Base-by-base conservation (phyloP, 2,888 invertebrate genomes). In the Mimachlamys varia region DNA sequence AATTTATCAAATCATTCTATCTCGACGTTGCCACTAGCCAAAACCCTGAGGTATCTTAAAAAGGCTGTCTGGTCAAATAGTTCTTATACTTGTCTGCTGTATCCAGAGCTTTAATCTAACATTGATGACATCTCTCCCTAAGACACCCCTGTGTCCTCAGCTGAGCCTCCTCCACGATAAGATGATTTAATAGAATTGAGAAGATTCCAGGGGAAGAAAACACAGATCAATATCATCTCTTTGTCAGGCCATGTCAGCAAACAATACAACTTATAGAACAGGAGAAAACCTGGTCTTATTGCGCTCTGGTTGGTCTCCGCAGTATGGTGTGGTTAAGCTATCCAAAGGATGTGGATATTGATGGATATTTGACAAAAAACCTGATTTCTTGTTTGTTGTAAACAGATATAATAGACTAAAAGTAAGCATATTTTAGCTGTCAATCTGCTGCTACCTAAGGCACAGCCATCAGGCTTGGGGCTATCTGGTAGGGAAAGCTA, bases 161-260 rank as follows among this genome's bases (percentile, higher is more conserved):
- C 76, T 76, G 76, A 76, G 33, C 76, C 76, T 13, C 76, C 2
- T 76, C 76, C 13, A 12, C 33, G 76, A 76, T 76, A 76, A 76
- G 76, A 33, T 76, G 76, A 33, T 10, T 76, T 76, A 76, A 76
- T 76, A 76, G 76, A 76, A 76, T 76, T 76, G 76, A n/a, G 62
- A 62, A n/a, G 62, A 76, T 76, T 33, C 76, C 12, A 27, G 2
- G 15, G 53, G 53, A 53, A 53, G 53, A 15, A 53, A 53, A 19
- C 53, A 19, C 33, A 76, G 76, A 76, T 76, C 76, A 33, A 76
- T 76, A 33, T 27, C 27, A 12, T 76, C 33, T 76, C 76, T 76
- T 27, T 76, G 27, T 76, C 76, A 76, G 76, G 22, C 76, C 10
- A 22, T 76, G 76, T 76, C 76, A 76, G 33, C 76, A 33, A 22